A percentile compares a stretch with the other conserved stretches of the same genome.
These are phyloP conservation scores for Eidolon dupreanum DNA, from an alignment of 2,797 vertebrate species.

Conservation along the genomic window DNA sequence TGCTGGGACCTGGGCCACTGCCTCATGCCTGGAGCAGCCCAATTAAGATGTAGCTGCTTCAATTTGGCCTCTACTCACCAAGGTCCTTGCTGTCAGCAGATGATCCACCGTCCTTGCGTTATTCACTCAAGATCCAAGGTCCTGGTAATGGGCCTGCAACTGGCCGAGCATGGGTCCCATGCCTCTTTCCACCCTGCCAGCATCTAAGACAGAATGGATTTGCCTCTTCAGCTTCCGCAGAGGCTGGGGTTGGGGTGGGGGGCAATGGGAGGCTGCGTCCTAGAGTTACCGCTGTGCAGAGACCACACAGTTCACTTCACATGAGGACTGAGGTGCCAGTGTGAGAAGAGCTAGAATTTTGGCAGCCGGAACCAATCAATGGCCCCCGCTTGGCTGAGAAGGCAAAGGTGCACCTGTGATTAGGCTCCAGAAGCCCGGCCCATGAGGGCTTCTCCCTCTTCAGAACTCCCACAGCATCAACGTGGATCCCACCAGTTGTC, in stretches of 20 bases:
- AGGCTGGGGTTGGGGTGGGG: too few relatives aligned
- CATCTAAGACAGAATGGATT: not conserved
- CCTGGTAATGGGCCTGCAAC: not conserved
- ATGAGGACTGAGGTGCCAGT: not conserved
- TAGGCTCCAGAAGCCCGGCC: not conserved
- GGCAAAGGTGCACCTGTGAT: not conserved
- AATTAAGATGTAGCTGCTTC: not conserved
- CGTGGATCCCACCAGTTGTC: not conserved
- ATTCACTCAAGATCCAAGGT: not conserved
- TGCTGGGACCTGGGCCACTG: too few relatives aligned
- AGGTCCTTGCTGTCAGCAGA: fast-evolving
- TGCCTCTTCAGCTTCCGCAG: not conserved
- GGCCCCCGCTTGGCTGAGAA: not conserved
- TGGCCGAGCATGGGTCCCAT: not conserved
- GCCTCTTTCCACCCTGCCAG: not conserved
- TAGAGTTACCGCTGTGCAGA: not conserved
- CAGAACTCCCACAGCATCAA: not conserved
- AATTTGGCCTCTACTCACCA: not conserved
- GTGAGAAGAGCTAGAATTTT: not conserved
- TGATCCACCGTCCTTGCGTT: not conserved
- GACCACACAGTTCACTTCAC: not conserved
- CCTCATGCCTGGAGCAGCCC: not conserved
- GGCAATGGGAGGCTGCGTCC: not conserved
- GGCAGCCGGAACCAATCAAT: not conserved
- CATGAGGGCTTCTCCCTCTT: not conserved